These are phyloP conservation scores for Keiferia lycopersicella DNA, from an alignment of 2,888 invertebrate species.

Conservation along the genomic window DNA sequence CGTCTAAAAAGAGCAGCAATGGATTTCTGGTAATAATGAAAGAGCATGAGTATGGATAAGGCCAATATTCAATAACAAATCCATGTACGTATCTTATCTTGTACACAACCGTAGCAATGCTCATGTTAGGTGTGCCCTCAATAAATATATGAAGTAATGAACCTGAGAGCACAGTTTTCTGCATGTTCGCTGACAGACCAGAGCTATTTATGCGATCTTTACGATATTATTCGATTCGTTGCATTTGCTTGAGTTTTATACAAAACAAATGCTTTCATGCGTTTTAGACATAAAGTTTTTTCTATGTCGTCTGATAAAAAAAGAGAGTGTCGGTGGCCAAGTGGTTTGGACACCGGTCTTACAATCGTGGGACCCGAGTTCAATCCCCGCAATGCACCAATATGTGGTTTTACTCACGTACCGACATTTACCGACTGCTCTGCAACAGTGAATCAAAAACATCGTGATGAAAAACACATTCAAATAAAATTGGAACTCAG, in stretches of 20 bases:
- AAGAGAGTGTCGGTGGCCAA: too few relatives aligned
- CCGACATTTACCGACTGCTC: too few relatives aligned
- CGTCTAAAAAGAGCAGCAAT: neutral
- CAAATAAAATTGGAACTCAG: too few relatives aligned
- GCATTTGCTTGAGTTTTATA: neutral
- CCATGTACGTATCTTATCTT: conserved; percentile 60
- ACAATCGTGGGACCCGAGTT: too few relatives aligned
- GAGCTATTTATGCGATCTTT: conserved; percentile 9
- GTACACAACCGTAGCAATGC: conserved; percentile 30
- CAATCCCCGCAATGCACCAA: too few relatives aligned
- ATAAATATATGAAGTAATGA: conserved; percentile 15
- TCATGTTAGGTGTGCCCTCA: neutral
- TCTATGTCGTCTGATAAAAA: too few relatives aligned
- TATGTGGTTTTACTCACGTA: too few relatives aligned
- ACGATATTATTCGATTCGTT: conserved; percentile 5
- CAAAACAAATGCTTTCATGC: neutral
- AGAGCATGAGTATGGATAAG: conserved; percentile 23
- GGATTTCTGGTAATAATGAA: neutral
- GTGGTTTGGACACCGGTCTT: too few relatives aligned
- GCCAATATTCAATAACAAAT: conserved; percentile 72
- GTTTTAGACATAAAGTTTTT: neutral
- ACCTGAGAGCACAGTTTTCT: neutral
- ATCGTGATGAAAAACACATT: too few relatives aligned
- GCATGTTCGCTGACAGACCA: conserved; percentile 9
- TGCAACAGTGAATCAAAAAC: too few relatives aligned